These are phyloP conservation scores for Neodon shergylaensis DNA, from an alignment of 2,113 vertebrate genomes.

Conservation along the genomic window DNA sequence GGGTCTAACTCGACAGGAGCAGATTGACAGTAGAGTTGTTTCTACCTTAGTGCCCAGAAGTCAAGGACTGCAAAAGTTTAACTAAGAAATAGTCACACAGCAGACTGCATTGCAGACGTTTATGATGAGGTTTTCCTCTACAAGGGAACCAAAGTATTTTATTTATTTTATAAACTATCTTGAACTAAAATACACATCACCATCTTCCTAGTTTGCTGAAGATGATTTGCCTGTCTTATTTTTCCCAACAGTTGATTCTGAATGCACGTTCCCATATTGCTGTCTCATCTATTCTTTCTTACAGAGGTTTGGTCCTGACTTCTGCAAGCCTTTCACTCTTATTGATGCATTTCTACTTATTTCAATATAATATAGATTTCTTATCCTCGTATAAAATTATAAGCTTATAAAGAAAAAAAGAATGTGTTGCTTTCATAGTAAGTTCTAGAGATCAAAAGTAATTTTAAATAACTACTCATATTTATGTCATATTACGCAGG, in stretches of 20 bases:
- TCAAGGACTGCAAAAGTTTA: not conserved
- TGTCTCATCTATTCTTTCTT: not conserved
- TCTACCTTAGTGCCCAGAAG: not conserved
- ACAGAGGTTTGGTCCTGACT: not conserved
- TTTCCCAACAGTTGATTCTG: not conserved
- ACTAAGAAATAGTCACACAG: not conserved
- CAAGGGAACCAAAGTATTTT: not conserved
- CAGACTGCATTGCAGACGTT: not conserved
- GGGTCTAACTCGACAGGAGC: not conserved
- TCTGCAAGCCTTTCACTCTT: not conserved
- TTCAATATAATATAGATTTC: not conserved
- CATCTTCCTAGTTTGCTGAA: not conserved
- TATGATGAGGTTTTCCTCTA: not conserved
- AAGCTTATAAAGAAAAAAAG: not conserved
- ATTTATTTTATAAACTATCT: conserved; percentile 4
- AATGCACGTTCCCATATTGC: not conserved
- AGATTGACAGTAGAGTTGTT: not conserved
- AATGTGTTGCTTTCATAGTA: not conserved
- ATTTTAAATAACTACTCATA: not conserved
- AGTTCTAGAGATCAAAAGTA: not conserved
- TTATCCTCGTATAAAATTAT: not conserved
- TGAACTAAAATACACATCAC: not conserved
- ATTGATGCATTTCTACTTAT: not conserved
- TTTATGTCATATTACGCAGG: conserved; percentile 1
- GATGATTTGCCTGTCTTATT: not conserved